Conservation (phyloP, 2,797 vertebrate genomes). For the Labeo calbasu region DNA sequence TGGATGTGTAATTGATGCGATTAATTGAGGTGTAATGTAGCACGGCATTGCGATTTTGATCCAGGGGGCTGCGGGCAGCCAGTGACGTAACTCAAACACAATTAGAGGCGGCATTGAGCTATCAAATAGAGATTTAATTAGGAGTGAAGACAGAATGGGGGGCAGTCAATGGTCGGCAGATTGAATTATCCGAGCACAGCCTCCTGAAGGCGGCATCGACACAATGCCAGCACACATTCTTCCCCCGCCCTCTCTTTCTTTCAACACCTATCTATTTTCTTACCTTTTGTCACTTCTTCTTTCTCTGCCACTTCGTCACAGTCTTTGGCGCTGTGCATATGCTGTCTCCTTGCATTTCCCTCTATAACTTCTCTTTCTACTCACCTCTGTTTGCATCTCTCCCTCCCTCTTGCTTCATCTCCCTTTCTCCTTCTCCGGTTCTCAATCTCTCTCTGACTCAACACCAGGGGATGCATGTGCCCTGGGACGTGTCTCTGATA, state of each 20-base stretch:
- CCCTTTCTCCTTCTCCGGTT: constrained; percentile 32
- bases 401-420: constrained; percentile 25
- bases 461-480: constrained; percentile 67
- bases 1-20: constrained; percentile 81
- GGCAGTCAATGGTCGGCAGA: constrained; percentile 79
- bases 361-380: constrained; percentile 22
- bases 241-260: constrained; percentile 51
- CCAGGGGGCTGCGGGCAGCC: constrained; percentile 57
- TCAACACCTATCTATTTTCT: constrained; percentile 57
- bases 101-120: constrained; percentile 79
- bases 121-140: constrained; percentile 85
- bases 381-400: constrained; percentile 64
- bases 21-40: constrained; percentile 83
- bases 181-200: constrained; percentile 80
- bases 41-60: constrained; percentile 67
- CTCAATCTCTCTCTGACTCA: constrained; percentile 60
- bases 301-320: constrained; percentile 54
- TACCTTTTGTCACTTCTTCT: constrained; percentile 45
- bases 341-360: constrained; percentile 38
- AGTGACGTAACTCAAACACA: constrained; percentile 73
- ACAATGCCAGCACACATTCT: constrained; percentile 40
- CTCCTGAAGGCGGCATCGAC: constrained; percentile 61
- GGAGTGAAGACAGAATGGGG: constrained; percentile 75
- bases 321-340: constrained; percentile 51
- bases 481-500: constrained; percentile 77